Percentiles rank a stretch among this genome's conserved stretches.
phyloP scores from a whole-genome alignment of 1,140 invertebrate genomes.

The Aphelenchoides besseyi region DNA sequence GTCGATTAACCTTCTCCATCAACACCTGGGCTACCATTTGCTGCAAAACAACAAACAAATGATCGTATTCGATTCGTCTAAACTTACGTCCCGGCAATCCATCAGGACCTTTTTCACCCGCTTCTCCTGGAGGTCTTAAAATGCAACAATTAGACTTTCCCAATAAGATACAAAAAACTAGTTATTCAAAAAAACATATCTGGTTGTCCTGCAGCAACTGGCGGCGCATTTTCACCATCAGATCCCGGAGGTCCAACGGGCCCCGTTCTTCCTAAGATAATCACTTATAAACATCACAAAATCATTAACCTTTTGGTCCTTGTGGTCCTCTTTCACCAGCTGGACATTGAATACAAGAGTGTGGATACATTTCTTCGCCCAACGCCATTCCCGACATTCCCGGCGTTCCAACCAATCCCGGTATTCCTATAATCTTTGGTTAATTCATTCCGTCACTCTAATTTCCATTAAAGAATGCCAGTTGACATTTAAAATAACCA shows the following conservation, averaged over 20 bases:
- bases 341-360: constrained; percentile 31
- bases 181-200: too few relatives aligned
- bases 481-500: too few relatives aligned
- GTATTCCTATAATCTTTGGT: constrained; percentile 25
- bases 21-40: too few relatives aligned
- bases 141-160: too few relatives aligned
- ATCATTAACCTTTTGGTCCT: neutral
- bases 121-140: neutral
- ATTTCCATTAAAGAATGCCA: too few relatives aligned
- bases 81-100: neutral
- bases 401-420: constrained; percentile 30
- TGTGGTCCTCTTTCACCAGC: constrained; percentile 29
- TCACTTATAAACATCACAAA: too few relatives aligned
- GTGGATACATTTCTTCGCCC: neutral
- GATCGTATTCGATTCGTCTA: neutral
- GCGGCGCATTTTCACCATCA: neutral
- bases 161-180: too few relatives aligned
- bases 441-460: too few relatives aligned
- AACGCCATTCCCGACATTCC: constrained; percentile 13
- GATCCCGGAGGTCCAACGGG: too few relatives aligned
- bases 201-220: neutral
- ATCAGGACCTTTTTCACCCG: neutral
- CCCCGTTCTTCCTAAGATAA: too few relatives aligned
- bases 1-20: too few relatives aligned
- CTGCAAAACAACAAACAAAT: too few relatives aligned